These are phyloP conservation scores for Odontamblyopus lacepedii DNA, from an alignment of 2,797 vertebrate genomes.

Conservation along the genomic window DNA sequence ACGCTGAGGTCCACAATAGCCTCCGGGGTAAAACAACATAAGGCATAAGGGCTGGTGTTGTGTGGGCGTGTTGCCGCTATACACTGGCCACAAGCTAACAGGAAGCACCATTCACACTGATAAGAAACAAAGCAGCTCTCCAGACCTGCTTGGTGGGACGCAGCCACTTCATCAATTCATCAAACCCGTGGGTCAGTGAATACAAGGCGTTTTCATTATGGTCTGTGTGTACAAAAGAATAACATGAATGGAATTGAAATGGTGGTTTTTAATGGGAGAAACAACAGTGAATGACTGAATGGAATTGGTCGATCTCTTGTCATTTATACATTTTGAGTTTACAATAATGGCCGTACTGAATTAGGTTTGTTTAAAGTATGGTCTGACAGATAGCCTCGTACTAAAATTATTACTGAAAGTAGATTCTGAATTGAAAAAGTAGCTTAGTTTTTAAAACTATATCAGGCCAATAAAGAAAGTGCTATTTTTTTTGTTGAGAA, in stretches of 20 bases:
- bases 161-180: conserved; percentile 8
- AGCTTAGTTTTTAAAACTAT: too few relatives aligned
- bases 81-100: conserved; percentile 31
- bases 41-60: conserved; percentile 22
- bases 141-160: not conserved
- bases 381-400: too few relatives aligned
- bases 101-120: conserved; percentile 30
- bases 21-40: conserved; percentile 36
- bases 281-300: not conserved
- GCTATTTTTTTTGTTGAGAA: too few relatives aligned
- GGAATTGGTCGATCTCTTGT: not conserved
- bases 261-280: not conserved
- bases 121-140: conserved; percentile 3
- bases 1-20: conserved; percentile 43
- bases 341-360: too few relatives aligned
- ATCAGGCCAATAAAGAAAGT: too few relatives aligned
- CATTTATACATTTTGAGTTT: not conserved
- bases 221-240: not conserved
- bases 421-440: too few relatives aligned
- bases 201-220: not conserved
- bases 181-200: not conserved
- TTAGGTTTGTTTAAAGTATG: too few relatives aligned
- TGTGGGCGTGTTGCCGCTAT: conserved; percentile 28
- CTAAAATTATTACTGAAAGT: too few relatives aligned
- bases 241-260: not conserved